Conservation (phyloP, 2,113 vertebrate species). For the Naja naja region DNA sequence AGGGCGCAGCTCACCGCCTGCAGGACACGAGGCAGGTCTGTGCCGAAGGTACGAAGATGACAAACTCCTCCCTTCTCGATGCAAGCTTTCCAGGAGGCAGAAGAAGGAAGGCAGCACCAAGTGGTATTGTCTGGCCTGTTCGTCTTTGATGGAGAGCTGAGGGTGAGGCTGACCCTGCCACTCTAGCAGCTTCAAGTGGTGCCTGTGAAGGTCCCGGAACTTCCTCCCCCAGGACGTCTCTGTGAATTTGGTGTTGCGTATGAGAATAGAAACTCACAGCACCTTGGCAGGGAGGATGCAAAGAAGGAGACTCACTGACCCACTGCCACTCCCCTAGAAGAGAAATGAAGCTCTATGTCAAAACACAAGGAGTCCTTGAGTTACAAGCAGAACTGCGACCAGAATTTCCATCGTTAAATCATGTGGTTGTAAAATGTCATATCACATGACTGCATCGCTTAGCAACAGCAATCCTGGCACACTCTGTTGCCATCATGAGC, state of each 20-base stretch:
- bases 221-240: slow-evolving; percentile 61
- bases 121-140: slow-evolving; percentile 75
- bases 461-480: too few species aligned
- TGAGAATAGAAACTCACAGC: slow-evolving; percentile 77
- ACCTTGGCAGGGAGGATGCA: slow-evolving; percentile 71
- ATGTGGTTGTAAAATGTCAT: not conserved
- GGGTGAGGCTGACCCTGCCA: slow-evolving; percentile 75
- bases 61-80: slow-evolving; percentile 70
- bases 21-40: slow-evolving; percentile 75
- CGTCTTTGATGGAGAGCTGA: slow-evolving; percentile 70
- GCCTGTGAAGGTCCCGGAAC: slow-evolving; percentile 71
- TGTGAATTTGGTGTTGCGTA: slow-evolving; percentile 75
- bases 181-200: slow-evolving; percentile 75
- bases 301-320: slow-evolving; percentile 77
- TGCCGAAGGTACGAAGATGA: slow-evolving; percentile 83
- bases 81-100: slow-evolving; percentile 76
- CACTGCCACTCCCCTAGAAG: slow-evolving; percentile 84
- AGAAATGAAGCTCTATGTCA: not conserved
- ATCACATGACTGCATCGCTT: not conserved
- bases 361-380: not conserved
- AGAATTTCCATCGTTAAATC: not conserved
- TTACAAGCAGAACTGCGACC: not conserved
- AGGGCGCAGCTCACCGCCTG: slow-evolving; percentile 66
- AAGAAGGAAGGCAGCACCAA: slow-evolving; percentile 88
- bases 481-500: too few species aligned